phyloP scores from a whole-genome alignment of 2,888 invertebrate genomes.

The Iselma pallidipennis region DNA sequence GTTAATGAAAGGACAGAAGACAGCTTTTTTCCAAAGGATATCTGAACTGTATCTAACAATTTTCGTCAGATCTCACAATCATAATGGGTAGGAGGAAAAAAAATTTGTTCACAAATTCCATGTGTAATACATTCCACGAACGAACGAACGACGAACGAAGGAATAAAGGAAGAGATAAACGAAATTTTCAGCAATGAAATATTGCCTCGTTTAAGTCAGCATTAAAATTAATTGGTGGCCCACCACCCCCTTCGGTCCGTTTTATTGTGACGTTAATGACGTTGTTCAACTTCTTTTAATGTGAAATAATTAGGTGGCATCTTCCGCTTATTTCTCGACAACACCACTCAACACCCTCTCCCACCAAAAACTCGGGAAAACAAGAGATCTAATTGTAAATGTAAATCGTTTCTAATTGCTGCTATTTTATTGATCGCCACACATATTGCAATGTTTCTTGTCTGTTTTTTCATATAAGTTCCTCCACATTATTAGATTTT shows the following conservation, averaged over 20 bases:
- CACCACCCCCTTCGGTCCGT: constrained; percentile 1
- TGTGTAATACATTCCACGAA: background rate
- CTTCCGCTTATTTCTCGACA: constrained; percentile 7
- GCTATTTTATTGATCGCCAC: background rate
- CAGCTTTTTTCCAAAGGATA: background rate
- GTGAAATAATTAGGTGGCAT: constrained; percentile 12
- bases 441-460: background rate
- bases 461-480: no score
- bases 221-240: constrained; percentile 16
- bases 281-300: constrained; percentile 15
- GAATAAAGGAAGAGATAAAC: background rate
- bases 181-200: constrained; percentile 9
- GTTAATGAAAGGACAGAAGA: background rate
- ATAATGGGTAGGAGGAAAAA: background rate
- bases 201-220: constrained; percentile 7
- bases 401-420: constrained; percentile 15
- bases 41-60: background rate
- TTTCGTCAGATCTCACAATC: background rate
- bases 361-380: constrained; percentile 6
- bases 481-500: no score
- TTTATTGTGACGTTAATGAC: constrained; percentile 18
- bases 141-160: background rate
- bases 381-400: constrained; percentile 10
- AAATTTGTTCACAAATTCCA: background rate
- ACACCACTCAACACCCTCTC: background rate